Conservation (phyloP, 2,797 vertebrate genomes). For the Borostomias antarcticus region DNA sequence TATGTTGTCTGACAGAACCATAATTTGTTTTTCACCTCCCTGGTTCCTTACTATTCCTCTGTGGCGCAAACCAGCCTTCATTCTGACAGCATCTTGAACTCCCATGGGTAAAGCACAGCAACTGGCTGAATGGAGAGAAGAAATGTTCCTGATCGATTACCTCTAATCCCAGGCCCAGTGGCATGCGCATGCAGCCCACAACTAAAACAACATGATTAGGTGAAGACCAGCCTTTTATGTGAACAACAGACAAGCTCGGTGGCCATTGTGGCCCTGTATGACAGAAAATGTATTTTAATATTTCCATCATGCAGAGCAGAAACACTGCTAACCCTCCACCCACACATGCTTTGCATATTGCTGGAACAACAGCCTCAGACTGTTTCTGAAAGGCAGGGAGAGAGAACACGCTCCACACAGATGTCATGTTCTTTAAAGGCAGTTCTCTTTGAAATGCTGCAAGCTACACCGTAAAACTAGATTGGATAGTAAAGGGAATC, state of each 20-base stretch:
- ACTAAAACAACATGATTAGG: conserved; percentile 46
- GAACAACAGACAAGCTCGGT: conserved; percentile 39
- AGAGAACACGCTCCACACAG: conserved; percentile 3
- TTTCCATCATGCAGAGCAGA: conserved; percentile 45
- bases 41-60: neutral
- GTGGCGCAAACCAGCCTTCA: neutral
- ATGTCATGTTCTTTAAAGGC: conserved; percentile 22
- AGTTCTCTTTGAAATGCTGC: conserved; percentile 14
- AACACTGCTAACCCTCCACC: conserved; percentile 56
- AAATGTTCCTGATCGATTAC: conserved; percentile 43
- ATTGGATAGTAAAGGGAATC: conserved; percentile 1
- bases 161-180: conserved; percentile 56
- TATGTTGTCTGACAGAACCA: neutral
- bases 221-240: conserved; percentile 43
- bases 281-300: conserved; percentile 49
- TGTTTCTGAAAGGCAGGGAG: conserved; percentile 21
- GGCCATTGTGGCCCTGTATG: conserved; percentile 44
- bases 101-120: neutral
- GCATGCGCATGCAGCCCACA: conserved; percentile 41
- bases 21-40: neutral
- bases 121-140: neutral
- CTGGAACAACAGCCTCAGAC: conserved; percentile 49
- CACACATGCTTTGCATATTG: conserved; percentile 64
- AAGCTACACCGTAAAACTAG: neutral
- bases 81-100: neutral